Base-by-base conservation (phyloP, 2,113 vertebrate species). In the Microtus montanus region DNA sequence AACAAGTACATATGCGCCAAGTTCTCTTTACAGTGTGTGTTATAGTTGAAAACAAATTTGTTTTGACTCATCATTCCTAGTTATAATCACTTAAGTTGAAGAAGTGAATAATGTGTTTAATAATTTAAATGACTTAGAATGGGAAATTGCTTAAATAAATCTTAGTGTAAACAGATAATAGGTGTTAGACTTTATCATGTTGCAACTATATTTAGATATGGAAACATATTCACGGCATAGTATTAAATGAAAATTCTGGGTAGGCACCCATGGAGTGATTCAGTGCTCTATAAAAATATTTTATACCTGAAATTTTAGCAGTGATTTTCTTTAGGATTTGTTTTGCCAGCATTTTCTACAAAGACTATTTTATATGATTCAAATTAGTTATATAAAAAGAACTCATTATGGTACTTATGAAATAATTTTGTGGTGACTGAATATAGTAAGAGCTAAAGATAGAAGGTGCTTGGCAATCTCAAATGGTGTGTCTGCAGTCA, bases 81-180 rank as follows among this genome's bases (percentile, higher is more conserved):
- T 92, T 86, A 64, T 92, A 94, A 88, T 88, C 74, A 95, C 47
- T 94, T 96, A 95, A 93, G 38, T 95, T 95, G 90, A 97, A 41
- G 61, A 95, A 95, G 71, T 73, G 93, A 95, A 93, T 92, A 94
- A 96, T 78, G 64, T 82, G 74, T 89, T 90, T 95, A 96, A 96
- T 96, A 96, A 96, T 90, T 95, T 82, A 96, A 94, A 87, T 13
- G 58, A 20, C 4, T 71, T 90, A 74, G 86, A 86, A 78, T 85
- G 85, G 30, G 26, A 35, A 26, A 93, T 80, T 97, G 71, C 85
- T 93, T 91, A 95, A 92, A 93, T 96, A 97, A 97, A 96, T 95
- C 87, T 92, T 77, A 70, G 47, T 58, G 49, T n/a, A 96, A 95
- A 90, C 15, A n/a, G 44, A 77, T 92, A 92, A 74, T 35, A 47